phyloP scores from a whole-genome alignment of 2,113 vertebrate species.

The Platichthys flesus region DNA sequence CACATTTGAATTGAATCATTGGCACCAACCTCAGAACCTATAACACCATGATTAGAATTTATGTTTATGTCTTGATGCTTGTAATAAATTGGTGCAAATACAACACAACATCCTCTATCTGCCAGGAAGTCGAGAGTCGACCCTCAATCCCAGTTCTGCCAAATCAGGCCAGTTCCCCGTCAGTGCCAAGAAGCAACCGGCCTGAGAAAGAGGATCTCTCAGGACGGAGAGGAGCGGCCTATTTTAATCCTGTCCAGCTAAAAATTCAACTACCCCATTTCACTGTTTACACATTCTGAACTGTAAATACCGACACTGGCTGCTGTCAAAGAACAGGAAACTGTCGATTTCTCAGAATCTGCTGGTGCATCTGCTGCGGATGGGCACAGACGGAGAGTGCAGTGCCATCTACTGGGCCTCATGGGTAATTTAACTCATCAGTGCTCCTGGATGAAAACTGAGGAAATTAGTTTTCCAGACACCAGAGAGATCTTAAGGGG shows the following conservation, averaged over 20 bases:
- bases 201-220: slow-evolving; percentile 22
- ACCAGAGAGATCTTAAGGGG: background rate
- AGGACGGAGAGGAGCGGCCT: background rate
- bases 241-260: slow-evolving; percentile 18
- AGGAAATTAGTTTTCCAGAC: background rate
- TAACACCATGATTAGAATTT: no score
- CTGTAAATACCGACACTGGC: background rate
- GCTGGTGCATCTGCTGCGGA: background rate
- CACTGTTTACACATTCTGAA: slow-evolving; percentile 16
- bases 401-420: slow-evolving; percentile 38
- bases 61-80: no score
- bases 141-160: slow-evolving; percentile 10
- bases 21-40: no score
- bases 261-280: background rate
- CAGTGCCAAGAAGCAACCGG: slow-evolving; percentile 24
- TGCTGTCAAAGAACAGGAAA: slow-evolving; percentile 30
- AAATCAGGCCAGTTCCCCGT: slow-evolving; percentile 3
- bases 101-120: slow-evolving; percentile 6
- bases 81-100: no score
- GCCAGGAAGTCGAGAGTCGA: background rate
- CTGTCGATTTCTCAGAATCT: slow-evolving; percentile 20
- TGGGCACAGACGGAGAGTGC: slow-evolving; percentile 20
- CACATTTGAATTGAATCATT: no score
- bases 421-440: background rate
- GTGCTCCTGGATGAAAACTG: background rate